Percentiles rank a stretch among this genome's conserved stretches.
Conservation (phyloP, 2,113 vertebrate species). For the Crotalus horridus region DNA sequence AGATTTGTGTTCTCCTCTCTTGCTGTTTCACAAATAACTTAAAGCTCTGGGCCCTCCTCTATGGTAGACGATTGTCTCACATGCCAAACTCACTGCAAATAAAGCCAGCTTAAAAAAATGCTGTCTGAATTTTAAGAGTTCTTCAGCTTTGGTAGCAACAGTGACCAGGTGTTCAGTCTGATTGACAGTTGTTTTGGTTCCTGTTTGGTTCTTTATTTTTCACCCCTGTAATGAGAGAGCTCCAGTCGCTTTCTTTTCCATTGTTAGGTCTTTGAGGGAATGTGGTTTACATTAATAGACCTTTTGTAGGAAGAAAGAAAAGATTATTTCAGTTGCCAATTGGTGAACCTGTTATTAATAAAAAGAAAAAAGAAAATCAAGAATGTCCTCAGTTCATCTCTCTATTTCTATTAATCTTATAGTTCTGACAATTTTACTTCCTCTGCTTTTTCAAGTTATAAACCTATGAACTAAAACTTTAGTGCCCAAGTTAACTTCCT, state of each 20-base stretch:
- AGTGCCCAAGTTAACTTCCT: neutral
- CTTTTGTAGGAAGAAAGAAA: neutral
- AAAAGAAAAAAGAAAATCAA: neutral
- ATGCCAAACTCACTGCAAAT: neutral
- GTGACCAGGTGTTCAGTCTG: neutral
- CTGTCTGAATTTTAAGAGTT: neutral
- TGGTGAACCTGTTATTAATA: neutral
- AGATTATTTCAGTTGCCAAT: neutral
- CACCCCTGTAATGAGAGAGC: neutral
- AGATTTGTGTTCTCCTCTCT: neutral
- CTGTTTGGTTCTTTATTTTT: neutral
- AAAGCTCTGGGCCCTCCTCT: neutral
- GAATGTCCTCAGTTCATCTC: neutral
- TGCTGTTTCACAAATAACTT: neutral
- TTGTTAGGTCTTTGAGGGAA: neutral
- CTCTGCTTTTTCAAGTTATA: neutral
- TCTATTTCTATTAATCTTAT: neutral
- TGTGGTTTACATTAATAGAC: neutral
- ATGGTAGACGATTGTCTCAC: neutral
- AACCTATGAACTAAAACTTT: neutral
- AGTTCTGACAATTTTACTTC: neutral
- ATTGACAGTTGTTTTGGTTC: neutral
- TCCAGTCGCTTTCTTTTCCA: neutral
- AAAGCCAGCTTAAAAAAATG: neutral
- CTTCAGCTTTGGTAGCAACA: neutral